Evolutionary conservation across 2,113 vertebrate species (phyloP), one percentile per base, ranked within the genome.

Genomic region (Ageneiosus marmoratus): DNA sequence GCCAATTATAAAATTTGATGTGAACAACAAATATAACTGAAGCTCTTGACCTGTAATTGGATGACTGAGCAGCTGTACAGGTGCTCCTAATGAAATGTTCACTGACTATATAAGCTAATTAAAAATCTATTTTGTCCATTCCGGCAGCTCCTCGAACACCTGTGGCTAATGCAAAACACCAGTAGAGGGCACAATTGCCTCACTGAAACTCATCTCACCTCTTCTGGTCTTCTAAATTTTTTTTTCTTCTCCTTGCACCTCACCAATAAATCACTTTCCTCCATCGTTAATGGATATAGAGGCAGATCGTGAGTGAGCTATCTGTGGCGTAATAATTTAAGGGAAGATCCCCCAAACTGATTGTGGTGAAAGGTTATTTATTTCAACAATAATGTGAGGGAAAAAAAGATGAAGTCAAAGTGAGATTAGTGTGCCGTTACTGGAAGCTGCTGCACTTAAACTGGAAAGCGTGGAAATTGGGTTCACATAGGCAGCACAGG

Each of bases 281-380:
- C 72, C 92, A 93, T 94, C 92, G 91, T 93, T 93, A 93, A 94
- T 94, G 92, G 93, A 93, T 93, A 92, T 92, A 93, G 93, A 93
- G 92, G 93, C 92, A 93, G 92, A 93, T 94, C 93, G 92, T 93
- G 94, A 94, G 93, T 94, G 94, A 94, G 93, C 92, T 94, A 94
- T 94, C 93, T 94, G 91, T 83, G 87, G 91, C 90, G 92, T 88
- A 93, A 94, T 94, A 93, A 94, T 94, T 94, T 94, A 94, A 94
- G 92, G 92, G 92, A 94, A 93, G 94, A 94, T 94, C 91, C 80
- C 92, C 89, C 88, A 87, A 92, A 90, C 93, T 93, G 93, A 94
- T 94, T 93, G 93, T 91, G 90, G 90, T 93, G 94, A 94, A 94
- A 94, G 93, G 93, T 94, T 94, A 94, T 94, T 94, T 94, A 94